Evolutionary conservation across 2,888 invertebrate species (phyloP).

Genomic region (Cosmorhoe ocellata): DNA sequence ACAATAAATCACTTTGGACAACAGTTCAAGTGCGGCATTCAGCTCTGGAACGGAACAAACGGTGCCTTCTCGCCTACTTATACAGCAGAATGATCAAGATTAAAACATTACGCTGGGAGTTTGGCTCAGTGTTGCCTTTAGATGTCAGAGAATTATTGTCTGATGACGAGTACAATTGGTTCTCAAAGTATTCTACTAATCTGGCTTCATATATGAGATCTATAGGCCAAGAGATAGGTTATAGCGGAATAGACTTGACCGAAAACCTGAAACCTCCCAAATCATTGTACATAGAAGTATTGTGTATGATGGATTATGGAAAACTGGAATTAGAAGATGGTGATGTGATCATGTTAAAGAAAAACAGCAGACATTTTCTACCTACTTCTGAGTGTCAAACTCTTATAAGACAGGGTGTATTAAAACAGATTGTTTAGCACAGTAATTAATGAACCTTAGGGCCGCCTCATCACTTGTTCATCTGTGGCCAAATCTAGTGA

Average conservation of each 20-base stretch:
- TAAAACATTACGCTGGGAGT: constrained; percentile 96
- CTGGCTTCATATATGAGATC: constrained; percentile 95
- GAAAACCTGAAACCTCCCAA: constrained; percentile 95
- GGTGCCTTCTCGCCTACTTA: constrained; percentile 93
- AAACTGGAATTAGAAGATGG: constrained; percentile 97
- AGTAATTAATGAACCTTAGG: neutral
- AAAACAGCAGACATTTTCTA: constrained; percentile 95
- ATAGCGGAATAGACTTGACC: constrained; percentile 91
- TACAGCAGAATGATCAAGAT: constrained; percentile 91
- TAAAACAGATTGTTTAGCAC: constrained; percentile 85
- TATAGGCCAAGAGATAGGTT: constrained; percentile 87
- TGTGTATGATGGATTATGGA: constrained; percentile 95
- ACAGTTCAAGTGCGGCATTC: constrained; percentile 92
- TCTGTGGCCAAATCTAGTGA: no score
- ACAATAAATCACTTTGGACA: constrained; percentile 85
- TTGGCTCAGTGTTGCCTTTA: constrained; percentile 94
- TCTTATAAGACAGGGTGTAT: constrained; percentile 93
- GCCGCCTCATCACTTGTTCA: no score
- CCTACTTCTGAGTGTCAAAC: constrained; percentile 95
- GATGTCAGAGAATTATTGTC: constrained; percentile 91
- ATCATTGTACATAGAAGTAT: constrained; percentile 94
- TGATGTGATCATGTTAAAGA: constrained; percentile 92
- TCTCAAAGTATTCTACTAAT: constrained; percentile 92
- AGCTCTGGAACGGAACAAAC: constrained; percentile 92
- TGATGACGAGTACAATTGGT: constrained; percentile 93